phyloP scores from a whole-genome alignment of 2,797 vertebrate genomes.

The Danio kyathit region DNA sequence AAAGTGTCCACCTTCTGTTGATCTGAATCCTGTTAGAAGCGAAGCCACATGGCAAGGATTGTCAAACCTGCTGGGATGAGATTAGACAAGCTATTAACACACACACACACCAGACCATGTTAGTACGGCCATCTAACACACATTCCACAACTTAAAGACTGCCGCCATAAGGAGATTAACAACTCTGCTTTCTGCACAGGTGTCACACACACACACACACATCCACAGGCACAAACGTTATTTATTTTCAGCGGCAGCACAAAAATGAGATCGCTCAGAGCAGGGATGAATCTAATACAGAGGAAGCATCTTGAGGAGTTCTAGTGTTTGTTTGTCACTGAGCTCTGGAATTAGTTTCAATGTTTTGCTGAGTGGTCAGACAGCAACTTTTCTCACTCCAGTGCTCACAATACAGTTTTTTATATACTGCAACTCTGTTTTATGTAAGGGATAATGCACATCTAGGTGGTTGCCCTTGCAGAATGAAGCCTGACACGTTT shows the following conservation, averaged over 20 bases:
- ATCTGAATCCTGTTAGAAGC: slow-evolving; percentile 61
- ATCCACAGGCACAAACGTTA: not conserved
- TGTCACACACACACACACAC: not conserved
- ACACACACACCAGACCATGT: slow-evolving; percentile 34
- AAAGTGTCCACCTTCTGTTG: slow-evolving; percentile 55
- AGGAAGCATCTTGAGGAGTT: slow-evolving; percentile 18
- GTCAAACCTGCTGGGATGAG: slow-evolving; percentile 54
- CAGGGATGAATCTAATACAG: not conserved
- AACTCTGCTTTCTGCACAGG: slow-evolving; percentile 32
- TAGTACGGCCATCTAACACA: not conserved
- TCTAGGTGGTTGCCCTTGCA: too few relatives aligned
- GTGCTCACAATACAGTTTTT: too few relatives aligned
- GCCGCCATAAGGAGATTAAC: slow-evolving; percentile 35
- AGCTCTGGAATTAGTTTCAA: not conserved
- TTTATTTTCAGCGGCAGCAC: not conserved
- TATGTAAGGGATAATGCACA: too few relatives aligned
- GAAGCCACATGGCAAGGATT: slow-evolving; percentile 57
- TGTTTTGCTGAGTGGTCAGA: slow-evolving; percentile 1
- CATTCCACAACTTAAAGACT: slow-evolving; percentile 37
- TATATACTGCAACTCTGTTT: too few relatives aligned
- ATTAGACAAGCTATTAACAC: slow-evolving; percentile 60
- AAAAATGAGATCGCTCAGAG: not conserved
- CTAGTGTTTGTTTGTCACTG: not conserved
- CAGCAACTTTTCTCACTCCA: too few relatives aligned
- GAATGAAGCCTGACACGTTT: too few relatives aligned